These are phyloP conservation scores for Piezodorus guildinii DNA, from an alignment of 1,140 invertebrate genomes.

Conservation along the genomic window DNA sequence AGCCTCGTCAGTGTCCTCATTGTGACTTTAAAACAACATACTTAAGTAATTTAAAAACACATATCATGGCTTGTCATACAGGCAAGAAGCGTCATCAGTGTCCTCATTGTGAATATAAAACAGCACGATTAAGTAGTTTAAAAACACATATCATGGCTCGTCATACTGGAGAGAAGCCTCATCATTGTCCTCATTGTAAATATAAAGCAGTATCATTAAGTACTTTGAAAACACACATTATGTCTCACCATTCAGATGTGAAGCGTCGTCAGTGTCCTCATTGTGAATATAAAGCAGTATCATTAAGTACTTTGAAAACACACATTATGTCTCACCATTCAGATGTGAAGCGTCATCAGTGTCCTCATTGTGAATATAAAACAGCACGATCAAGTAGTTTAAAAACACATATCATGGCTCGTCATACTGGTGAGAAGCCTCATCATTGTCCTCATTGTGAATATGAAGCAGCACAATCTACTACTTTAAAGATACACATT, in stretches of 20 bases:
- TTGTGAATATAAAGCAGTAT: conserved; percentile 1
- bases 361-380: no score
- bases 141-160: background rate
- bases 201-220: background rate
- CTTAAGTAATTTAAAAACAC: background rate
- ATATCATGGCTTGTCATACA: background rate
- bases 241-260: background rate
- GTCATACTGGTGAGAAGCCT: no score
- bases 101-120: background rate
- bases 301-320: background rate
- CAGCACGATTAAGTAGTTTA: background rate
- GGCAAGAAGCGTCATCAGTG: background rate
- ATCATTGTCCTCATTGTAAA: background rate
- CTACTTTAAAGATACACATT: no score
- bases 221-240: background rate
- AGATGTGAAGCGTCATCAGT: no score
- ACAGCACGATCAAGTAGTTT: no score
- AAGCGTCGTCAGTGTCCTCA: background rate
- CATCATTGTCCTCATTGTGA: no score
- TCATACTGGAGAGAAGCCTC: background rate
- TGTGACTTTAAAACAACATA: background rate
- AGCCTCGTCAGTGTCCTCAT: background rate
- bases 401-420: no score
- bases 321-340: no score
- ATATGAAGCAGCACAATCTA: no score